Evolutionary conservation across 2,888 invertebrate species (phyloP).

Genomic region (Pseudococcus viburni): DNA sequence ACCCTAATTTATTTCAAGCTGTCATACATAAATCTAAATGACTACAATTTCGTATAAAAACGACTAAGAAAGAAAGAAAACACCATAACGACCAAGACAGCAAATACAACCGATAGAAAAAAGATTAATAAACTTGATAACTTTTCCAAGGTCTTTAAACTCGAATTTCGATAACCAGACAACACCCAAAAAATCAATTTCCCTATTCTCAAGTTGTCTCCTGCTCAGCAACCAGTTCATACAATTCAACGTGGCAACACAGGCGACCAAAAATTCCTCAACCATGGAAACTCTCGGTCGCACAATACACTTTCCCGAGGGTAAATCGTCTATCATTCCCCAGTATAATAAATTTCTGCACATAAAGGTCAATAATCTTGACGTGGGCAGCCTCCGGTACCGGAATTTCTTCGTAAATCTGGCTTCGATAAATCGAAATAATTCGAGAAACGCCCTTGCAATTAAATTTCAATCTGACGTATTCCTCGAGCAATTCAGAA

Average conservation of each 20-base stretch:
- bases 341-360: not conserved
- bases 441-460: constrained; percentile 7
- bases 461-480: not conserved
- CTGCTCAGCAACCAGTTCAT: not conserved
- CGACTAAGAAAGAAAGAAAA: not conserved
- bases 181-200: not conserved
- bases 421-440: not conserved
- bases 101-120: not conserved
- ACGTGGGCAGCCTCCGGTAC: not conserved
- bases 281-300: not conserved
- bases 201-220: not conserved
- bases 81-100: not conserved
- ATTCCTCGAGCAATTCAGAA: not conserved
- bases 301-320: not conserved
- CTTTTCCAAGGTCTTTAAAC: not conserved
- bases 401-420: not conserved
- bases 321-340: not conserved
- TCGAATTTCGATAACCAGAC: not conserved
- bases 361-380: not conserved
- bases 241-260: not conserved
- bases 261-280: not conserved
- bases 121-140: not conserved
- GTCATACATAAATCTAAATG: no score
- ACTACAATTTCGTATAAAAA: not conserved
- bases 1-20: no score